phyloP scores from a whole-genome alignment of 2,888 invertebrate species.

The Operophtera brumata region DNA sequence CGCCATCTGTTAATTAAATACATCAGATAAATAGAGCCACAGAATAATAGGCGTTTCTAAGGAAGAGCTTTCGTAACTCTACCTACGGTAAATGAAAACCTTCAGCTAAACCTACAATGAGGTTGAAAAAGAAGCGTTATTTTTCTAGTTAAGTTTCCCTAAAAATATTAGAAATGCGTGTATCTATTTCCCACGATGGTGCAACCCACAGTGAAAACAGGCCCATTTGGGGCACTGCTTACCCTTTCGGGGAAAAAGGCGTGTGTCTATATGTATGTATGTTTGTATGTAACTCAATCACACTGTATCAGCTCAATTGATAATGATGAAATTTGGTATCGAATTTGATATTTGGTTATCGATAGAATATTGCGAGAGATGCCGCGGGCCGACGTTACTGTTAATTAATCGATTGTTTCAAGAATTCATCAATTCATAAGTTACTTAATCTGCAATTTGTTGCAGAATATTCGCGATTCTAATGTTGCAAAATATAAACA shows the following conservation, averaged over 20 bases:
- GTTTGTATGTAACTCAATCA: not conserved
- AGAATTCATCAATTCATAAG: not conserved
- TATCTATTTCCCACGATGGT: too few species aligned
- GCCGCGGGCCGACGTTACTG: not conserved
- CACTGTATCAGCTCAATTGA: too few species aligned
- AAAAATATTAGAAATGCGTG: too few species aligned
- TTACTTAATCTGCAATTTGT: slow-evolving; percentile 7
- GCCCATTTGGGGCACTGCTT: too few species aligned
- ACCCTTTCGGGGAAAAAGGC: too few species aligned
- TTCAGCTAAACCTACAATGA: slow-evolving; percentile 41
- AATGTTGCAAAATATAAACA: not conserved
- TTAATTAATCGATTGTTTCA: not conserved
- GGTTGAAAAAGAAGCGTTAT: slow-evolving; percentile 31
- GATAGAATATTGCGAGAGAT: too few species aligned
- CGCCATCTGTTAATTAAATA: slow-evolving; percentile 47
- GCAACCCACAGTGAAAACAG: too few species aligned
- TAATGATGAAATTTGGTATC: too few species aligned
- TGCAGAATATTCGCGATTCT: not conserved
- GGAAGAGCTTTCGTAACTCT: slow-evolving; percentile 51
- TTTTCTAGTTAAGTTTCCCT: slow-evolving; percentile 30
- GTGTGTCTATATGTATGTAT: too few species aligned
- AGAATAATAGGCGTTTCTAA: not conserved
- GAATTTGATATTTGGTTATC: too few species aligned
- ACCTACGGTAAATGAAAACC: slow-evolving; percentile 45
- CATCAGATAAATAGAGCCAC: slow-evolving; percentile 51